Evolutionary conservation across 2,888 invertebrate genomes (phyloP).

Genomic region (Ariolimax columbianus): DNA sequence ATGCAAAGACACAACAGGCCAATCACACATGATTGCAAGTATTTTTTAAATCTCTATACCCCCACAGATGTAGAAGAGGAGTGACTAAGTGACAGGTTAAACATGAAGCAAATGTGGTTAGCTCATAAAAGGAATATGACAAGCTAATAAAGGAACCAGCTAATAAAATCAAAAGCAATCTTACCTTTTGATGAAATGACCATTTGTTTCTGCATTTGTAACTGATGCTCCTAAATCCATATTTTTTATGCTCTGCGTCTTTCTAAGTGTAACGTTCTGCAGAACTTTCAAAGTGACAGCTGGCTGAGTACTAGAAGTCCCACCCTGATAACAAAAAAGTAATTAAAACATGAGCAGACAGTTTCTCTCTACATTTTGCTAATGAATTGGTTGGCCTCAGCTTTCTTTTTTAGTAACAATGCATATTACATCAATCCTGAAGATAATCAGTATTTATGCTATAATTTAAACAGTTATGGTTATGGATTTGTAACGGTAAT

Average conservation of each 20-base stretch:
- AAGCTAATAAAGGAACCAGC: not conserved
- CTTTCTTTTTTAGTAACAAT: too few species aligned
- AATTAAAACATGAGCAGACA: not conserved
- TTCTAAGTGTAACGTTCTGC: slow-evolving; percentile 18
- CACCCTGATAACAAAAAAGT: not conserved
- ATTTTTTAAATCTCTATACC: too few species aligned
- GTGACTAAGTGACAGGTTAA: too few species aligned
- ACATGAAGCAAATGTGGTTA: too few species aligned
- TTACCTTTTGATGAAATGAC: not conserved
- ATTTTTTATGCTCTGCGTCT: not conserved
- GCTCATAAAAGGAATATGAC: not conserved
- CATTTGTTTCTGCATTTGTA: not conserved
- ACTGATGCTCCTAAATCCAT: not conserved
- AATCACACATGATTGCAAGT: too few species aligned
- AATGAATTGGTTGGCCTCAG: too few species aligned
- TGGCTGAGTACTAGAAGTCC: not conserved
- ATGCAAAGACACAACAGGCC: too few species aligned
- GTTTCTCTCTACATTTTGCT: not conserved
- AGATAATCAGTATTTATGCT: too few species aligned
- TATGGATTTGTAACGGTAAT: too few species aligned
- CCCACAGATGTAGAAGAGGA: too few species aligned
- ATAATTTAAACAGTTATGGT: too few species aligned
- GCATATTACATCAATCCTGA: too few species aligned
- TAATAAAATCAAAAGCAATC: not conserved
- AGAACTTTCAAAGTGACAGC: slow-evolving; percentile 4